Evolutionary conservation across 2,797 vertebrate species (phyloP).

Genomic region (Oreonectes daqikongensis): DNA sequence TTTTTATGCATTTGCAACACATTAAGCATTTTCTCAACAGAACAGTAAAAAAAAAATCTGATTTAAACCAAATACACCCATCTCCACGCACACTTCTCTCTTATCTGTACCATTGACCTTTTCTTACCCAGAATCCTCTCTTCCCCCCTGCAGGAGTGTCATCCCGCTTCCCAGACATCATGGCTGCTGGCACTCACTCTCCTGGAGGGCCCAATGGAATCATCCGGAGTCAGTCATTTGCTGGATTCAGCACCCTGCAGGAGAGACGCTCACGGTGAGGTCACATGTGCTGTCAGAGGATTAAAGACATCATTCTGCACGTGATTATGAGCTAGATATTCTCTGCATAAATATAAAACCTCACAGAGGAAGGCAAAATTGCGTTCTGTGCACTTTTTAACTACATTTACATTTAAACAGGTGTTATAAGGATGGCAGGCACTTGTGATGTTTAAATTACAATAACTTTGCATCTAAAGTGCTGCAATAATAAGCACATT

Average conservation of each 20-base stretch:
- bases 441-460: neutral
- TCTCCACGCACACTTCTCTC: neutral
- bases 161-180: constrained; percentile 88
- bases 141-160: constrained; percentile 82
- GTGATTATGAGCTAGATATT: neutral
- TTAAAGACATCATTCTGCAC: neutral
- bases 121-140: constrained; percentile 11
- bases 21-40: neutral
- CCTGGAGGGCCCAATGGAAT: constrained; percentile 97
- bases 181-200: constrained; percentile 92
- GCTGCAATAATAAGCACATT: too few relatives aligned
- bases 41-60: neutral
- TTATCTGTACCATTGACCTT: constrained; percentile 9
- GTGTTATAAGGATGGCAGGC: neutral
- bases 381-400: neutral
- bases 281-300: constrained; percentile 10
- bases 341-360: neutral
- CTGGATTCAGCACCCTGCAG: constrained; percentile 95
- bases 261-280: constrained; percentile 90
- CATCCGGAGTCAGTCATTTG: constrained; percentile 98
- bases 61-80: neutral
- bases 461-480: neutral
- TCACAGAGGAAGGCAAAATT: neutral
- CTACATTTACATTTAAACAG: neutral
- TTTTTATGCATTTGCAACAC: too few relatives aligned